These are phyloP conservation scores for Coenobita brevimanus DNA, from an alignment of 1,140 invertebrate genomes.

Conservation along the genomic window DNA sequence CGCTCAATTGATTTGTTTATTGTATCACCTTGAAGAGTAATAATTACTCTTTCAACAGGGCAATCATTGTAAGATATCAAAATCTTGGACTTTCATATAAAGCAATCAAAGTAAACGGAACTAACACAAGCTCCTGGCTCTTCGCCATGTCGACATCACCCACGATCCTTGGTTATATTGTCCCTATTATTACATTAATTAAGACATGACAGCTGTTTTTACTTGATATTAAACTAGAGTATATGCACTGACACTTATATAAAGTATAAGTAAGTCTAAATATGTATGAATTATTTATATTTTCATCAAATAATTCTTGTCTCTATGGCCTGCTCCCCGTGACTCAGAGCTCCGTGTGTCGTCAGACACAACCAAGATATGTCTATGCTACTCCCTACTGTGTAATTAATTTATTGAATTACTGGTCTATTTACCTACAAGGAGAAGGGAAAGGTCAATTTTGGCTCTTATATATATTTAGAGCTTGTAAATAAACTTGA, in stretches of 20 bases:
- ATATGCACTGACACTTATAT: neutral
- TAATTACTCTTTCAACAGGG: slow-evolving; percentile 34
- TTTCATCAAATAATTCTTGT: slow-evolving; percentile 28
- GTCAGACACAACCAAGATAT: no score
- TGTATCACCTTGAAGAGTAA: slow-evolving; percentile 5
- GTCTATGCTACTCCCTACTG: no score
- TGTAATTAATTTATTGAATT: no score
- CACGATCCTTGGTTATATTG: slow-evolving; percentile 10
- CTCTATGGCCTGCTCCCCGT: neutral
- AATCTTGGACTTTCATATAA: neutral
- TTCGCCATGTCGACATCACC: slow-evolving; percentile 46
- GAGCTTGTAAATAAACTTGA: no score
- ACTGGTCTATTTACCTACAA: no score
- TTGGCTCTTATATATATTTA: no score
- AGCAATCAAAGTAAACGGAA: slow-evolving; percentile 23
- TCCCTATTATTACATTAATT: slow-evolving; percentile 1
- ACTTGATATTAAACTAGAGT: neutral
- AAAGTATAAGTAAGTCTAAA: neutral
- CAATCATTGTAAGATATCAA: neutral
- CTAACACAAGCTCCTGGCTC: slow-evolving; percentile 63
- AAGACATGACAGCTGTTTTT: neutral
- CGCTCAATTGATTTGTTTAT: neutral
- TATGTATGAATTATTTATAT: neutral
- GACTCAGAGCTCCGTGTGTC: slow-evolving; percentile 12
- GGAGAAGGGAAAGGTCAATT: no score